Evolutionary conservation across 2,888 invertebrate genomes (phyloP).

Genomic region (Hylaea fasciaria): DNA sequence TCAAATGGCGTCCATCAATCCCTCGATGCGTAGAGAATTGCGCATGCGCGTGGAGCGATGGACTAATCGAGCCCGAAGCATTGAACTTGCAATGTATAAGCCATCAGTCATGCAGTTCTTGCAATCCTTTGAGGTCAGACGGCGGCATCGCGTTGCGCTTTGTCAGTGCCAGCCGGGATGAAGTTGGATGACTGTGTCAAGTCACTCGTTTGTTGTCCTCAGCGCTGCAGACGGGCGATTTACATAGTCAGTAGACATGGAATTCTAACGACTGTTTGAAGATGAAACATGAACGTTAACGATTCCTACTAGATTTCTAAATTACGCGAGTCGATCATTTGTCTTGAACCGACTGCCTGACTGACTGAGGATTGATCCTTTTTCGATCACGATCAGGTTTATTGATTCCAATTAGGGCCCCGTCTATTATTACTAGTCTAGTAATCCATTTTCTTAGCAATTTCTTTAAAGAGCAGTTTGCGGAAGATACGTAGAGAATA

Average conservation of each 20-base stretch:
- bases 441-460: slow-evolving; percentile 35
- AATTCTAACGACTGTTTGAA: slow-evolving; percentile 25
- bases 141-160: slow-evolving; percentile 67
- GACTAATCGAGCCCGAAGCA: slow-evolving; percentile 39
- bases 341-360: slow-evolving; percentile 5
- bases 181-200: slow-evolving; percentile 66
- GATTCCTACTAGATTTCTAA: slow-evolving; percentile 16
- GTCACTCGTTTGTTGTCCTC: slow-evolving; percentile 48
- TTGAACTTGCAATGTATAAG: slow-evolving; percentile 57
- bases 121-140: slow-evolving; percentile 60
- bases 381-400: slow-evolving; percentile 7
- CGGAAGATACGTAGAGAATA: slow-evolving; percentile 21
- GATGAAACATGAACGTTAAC: slow-evolving; percentile 14
- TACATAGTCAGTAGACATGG: slow-evolving; percentile 10
- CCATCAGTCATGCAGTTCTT: slow-evolving; percentile 62
- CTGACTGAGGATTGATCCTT: slow-evolving; percentile 1
- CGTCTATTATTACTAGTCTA: not conserved
- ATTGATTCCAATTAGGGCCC: slow-evolving; percentile 16
- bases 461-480: slow-evolving; percentile 23
- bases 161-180: slow-evolving; percentile 71
- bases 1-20: slow-evolving; percentile 35
- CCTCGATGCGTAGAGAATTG: slow-evolving; percentile 28
- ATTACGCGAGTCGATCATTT: slow-evolving; percentile 9
- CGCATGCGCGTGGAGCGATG: slow-evolving; percentile 37
- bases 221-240: slow-evolving; percentile 48